Evolutionary conservation across 1,140 invertebrate species (phyloP), one percentile per base, ranked within the genome.

Genomic region (Zaprionus vittiger): DNA sequence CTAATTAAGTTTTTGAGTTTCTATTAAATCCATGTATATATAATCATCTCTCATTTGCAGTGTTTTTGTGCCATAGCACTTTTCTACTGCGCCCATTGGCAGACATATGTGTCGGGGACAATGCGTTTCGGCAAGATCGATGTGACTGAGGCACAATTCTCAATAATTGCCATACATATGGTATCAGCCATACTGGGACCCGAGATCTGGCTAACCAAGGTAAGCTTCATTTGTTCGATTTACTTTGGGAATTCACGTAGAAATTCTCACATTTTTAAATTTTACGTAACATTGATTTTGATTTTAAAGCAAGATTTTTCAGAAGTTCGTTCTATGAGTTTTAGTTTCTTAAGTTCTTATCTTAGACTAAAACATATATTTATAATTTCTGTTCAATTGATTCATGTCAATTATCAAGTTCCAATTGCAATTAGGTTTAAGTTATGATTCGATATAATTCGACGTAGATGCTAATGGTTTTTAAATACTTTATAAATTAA

Each of bases 31-130:
- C 12, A 44, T 9, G 0, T 7, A 31, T 63, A 31, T 22, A 22
- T 52, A 47, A 38, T 56, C 38, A 5, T n/a, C 0, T 1, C 6
- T 94, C 4, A 5, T 95, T 34, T 34, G 61, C 93, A 97, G 95
- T 98, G 97, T 93, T 98, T 99, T 91, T 96, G 97, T 93, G 98
- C 98, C 15, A 97, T 98, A 93, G 96, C 97, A 14, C 93, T 99
- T 56, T 99, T 99, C 94, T 99, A 99, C 94, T 97, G 97, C 93
- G 99, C 99, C 2, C 99, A 99, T 93, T 99, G 99, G 99, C 98
- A 99, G 93, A 99, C 98, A 0, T 99, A 99, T 94, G 98, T 99
- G 24, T 99, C 97, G 83, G 97, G 97, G 93, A 95, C 97, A 24
- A 94, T 99, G 65, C 95, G 96, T 76, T 99, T 99, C 95, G 98